These are phyloP conservation scores for Paelopatides confundens DNA, from an alignment of 53 echinoderm and acorn worm species.

Conservation along the genomic window DNA sequence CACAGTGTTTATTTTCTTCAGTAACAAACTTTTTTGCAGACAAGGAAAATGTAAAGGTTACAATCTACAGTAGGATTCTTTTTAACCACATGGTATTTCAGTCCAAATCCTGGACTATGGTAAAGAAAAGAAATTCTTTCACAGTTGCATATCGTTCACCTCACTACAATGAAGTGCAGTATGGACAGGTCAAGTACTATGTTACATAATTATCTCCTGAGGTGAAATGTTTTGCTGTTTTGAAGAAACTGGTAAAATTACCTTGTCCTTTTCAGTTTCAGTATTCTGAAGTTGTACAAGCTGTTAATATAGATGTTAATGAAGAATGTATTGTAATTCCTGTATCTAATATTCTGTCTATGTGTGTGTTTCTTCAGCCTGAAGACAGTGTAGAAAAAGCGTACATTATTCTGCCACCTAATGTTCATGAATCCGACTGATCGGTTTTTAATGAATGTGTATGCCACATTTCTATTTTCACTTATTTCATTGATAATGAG, in stretches of 20 bases:
- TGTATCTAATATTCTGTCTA: neutral
- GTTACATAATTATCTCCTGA: neutral
- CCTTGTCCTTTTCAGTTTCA: neutral
- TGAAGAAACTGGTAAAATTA: neutral
- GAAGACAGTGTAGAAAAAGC: neutral
- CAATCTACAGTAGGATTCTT: neutral
- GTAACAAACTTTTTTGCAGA: neutral
- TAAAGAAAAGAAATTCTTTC: neutral
- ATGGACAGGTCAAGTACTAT: neutral
- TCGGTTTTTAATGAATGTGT: neutral
- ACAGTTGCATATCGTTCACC: neutral
- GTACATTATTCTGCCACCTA: neutral
- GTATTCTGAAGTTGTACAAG: neutral
- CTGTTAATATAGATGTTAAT: neutral
- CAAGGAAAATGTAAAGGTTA: neutral
- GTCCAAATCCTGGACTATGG: slow-evolving; percentile 13
- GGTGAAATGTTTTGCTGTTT: neutral
- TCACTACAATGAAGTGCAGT: neutral
- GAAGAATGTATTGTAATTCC: neutral
- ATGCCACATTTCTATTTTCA: neutral
- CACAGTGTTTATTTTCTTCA: neutral
- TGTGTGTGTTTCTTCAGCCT: neutral
- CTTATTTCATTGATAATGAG: too few species aligned
- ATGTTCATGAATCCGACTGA: neutral
- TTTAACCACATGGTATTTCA: neutral